A percentile compares a stretch with the other conserved stretches of the same genome.
Evolutionary conservation across 2,888 invertebrate genomes (phyloP).

Genomic region (Serripes groenlandicus): DNA sequence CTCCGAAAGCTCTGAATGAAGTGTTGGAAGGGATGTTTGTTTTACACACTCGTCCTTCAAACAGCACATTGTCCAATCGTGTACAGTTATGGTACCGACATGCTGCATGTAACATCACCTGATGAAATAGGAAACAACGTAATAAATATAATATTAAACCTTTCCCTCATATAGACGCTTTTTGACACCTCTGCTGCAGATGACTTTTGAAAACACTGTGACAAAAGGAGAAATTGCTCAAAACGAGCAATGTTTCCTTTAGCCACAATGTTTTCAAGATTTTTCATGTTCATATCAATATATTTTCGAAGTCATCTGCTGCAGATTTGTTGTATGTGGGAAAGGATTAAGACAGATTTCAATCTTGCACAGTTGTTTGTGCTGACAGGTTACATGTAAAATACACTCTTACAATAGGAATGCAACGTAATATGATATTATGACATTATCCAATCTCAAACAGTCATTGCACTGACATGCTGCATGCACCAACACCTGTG

Average conservation of each 20-base stretch:
- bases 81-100: conserved; percentile 31
- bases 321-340: no score
- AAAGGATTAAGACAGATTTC: no score
- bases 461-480: conserved; percentile 34
- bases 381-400: no score
- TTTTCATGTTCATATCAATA: neutral
- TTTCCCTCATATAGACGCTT: neutral
- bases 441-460: conserved; percentile 49
- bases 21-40: conserved; percentile 95
- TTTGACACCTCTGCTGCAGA: neutral
- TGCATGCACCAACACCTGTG: conserved; percentile 36
- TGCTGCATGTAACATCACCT: conserved; percentile 36
- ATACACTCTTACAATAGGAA: no score
- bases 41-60: conserved; percentile 48
- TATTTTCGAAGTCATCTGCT: no score
- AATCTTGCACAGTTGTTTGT: no score
- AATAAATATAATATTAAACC: no score
- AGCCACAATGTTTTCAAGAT: neutral
- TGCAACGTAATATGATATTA: no score
- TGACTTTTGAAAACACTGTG: neutral
- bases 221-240: no score
- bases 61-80: conserved; percentile 28
- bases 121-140: no score
- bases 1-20: conserved; percentile 90
- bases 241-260: neutral